These are phyloP conservation scores for Elachura formosa DNA, from an alignment of 2,113 vertebrate genomes.

Conservation along the genomic window DNA sequence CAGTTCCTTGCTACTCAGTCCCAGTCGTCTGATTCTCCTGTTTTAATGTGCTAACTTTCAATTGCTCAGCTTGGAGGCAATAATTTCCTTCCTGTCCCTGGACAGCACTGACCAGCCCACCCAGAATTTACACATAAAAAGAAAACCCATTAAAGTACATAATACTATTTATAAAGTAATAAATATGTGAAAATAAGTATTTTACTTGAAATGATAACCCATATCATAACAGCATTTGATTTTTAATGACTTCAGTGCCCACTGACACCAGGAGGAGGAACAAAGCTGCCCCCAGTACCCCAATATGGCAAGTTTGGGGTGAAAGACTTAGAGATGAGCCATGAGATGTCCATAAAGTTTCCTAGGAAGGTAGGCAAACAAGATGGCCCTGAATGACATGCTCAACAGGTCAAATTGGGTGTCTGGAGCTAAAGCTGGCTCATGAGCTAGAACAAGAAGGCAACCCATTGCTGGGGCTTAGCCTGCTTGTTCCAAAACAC, in stretches of 20 bases:
- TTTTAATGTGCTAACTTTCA: background rate
- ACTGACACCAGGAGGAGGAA: background rate
- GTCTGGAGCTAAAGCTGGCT: background rate
- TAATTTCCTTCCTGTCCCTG: background rate
- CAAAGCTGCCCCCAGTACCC: background rate
- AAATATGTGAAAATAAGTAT: background rate
- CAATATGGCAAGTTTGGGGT: background rate
- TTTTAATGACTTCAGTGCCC: background rate
- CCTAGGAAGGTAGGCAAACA: background rate
- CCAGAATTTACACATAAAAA: background rate
- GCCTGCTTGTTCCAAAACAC: background rate
- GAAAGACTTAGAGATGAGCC: background rate
- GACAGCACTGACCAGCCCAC: background rate
- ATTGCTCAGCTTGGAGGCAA: background rate
- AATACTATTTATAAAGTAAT: background rate
- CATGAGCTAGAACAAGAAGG: background rate
- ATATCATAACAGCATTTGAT: background rate
- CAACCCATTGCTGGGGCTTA: background rate
- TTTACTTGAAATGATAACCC: background rate
- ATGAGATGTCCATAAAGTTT: background rate
- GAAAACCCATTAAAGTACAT: background rate
- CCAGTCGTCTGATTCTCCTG: background rate
- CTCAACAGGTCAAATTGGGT: background rate
- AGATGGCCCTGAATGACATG: background rate
- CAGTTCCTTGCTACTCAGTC: background rate